Base-by-base conservation (phyloP, 1,140 invertebrate genomes). In the Psilanteris sp. region DNA sequence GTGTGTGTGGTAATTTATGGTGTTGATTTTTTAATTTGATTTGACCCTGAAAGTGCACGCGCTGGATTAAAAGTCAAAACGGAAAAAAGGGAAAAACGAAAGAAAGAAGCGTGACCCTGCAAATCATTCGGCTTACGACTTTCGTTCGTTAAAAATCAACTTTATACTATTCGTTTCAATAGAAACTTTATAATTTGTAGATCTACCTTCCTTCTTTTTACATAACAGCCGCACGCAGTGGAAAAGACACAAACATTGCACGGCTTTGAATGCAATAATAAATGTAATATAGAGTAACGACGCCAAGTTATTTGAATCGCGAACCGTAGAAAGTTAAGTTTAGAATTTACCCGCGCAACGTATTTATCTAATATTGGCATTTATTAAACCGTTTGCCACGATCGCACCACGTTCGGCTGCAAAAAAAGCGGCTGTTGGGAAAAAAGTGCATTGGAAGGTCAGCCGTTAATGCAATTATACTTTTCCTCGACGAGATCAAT, bases 151-250 rank as follows among this genome's bases (percentile, higher is more conserved):
- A 52, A 64, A 64, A 64, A 24, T 43, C 26, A 13, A 7, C 32
- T 11, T 7, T 7, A 6, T 14, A 5, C 5, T n/a, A 26, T 39
- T 37, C 9, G 34, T 43, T 52, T 15, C 0, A 8, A 43, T 54
- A 39, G 61, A 66, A 66, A 66, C 37, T 52, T 66, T 34, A 27
- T 54, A 54, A 66, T 54, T 62, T 52, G 36, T 29, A 0, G 11
- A 18, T 67, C 62, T 46, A 44, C 50, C 61, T 52, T 66, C 48
- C 48, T 44, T 34, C 22, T 54, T 66, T 62, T 54, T 54, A 66
- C 48, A 36, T 52, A 66, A 66, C 32, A 0, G 13, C 0, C 7
- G 24, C 44, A 16, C 22, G 2, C 43, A 22, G 7, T 29, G 10
- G 32, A 48, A 62, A 39, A 37, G 39, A 24, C 27, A 46, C 18